phyloP scores from a whole-genome alignment of 2,797 vertebrate genomes.

The Cyclura pinguis region DNA sequence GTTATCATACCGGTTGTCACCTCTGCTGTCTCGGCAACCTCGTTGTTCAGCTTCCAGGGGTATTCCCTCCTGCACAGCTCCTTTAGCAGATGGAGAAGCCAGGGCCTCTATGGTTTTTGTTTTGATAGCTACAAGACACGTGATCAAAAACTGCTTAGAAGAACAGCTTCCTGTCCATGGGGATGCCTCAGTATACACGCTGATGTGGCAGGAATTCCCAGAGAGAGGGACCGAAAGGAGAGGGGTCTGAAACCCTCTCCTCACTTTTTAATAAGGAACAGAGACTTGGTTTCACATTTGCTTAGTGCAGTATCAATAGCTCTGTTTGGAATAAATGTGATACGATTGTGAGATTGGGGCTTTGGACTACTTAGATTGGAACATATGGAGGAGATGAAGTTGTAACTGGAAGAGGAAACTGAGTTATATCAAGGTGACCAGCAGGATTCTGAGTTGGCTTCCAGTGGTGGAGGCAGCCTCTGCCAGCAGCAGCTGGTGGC shows the following conservation, averaged over 20 bases:
- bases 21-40: background rate
- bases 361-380: background rate
- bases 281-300: background rate
- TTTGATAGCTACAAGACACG: background rate
- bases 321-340: background rate
- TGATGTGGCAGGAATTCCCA: background rate
- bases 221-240: background rate
- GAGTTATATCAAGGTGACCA: background rate
- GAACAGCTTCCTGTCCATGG: background rate
- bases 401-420: background rate
- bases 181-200: background rate
- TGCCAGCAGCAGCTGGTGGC: background rate
- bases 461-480: background rate
- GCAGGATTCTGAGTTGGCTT: background rate
- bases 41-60: too few relatives aligned
- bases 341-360: background rate
- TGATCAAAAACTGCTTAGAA: background rate
- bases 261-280: background rate
- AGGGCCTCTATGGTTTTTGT: too few relatives aligned
- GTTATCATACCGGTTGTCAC: background rate
- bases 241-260: background rate
- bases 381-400: background rate
- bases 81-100: background rate
- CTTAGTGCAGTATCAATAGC: background rate
- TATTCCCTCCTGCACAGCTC: too few relatives aligned